A percentile compares a stretch with the other conserved stretches of the same genome.
Evolutionary conservation across 2,797 vertebrate genomes (phyloP).

Genomic region (Macropus fuliginosus): DNA sequence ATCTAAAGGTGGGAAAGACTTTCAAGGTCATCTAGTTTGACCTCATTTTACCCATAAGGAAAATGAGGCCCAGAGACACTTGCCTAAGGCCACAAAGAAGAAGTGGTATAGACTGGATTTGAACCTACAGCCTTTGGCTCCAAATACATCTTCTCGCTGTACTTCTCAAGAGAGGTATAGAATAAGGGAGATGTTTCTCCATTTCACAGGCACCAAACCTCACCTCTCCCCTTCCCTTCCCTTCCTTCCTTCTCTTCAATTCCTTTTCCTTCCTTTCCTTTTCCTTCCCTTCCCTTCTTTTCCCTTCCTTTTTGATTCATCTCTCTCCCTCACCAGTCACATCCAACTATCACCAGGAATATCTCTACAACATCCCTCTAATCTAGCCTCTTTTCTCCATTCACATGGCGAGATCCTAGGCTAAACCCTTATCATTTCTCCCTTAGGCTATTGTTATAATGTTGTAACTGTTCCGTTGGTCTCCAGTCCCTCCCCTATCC

Average conservation of each 20-base stretch:
- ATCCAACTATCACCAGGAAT: background rate
- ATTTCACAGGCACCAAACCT: background rate
- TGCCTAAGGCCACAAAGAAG: background rate
- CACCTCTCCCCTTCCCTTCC: no score
- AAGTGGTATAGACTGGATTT: background rate
- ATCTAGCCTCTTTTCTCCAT: background rate
- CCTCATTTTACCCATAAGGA: background rate
- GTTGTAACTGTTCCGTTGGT: background rate
- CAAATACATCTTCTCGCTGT: background rate
- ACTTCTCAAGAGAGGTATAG: background rate
- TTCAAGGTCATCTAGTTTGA: background rate
- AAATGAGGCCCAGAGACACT: background rate
- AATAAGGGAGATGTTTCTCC: background rate
- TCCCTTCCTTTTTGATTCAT: background rate
- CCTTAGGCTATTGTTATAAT: background rate
- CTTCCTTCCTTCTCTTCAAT: no score
- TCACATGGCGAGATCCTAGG: background rate
- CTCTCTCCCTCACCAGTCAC: background rate
- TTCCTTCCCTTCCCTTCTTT: no score
- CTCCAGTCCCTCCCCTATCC: background rate
- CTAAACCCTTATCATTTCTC: background rate
- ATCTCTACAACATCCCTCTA: background rate
- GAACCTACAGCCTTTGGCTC: background rate
- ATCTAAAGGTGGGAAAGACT: background rate
- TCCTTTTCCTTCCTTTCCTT: no score